phyloP scores from a whole-genome alignment of 2,113 vertebrate genomes.

The Spilogale gracilis region DNA sequence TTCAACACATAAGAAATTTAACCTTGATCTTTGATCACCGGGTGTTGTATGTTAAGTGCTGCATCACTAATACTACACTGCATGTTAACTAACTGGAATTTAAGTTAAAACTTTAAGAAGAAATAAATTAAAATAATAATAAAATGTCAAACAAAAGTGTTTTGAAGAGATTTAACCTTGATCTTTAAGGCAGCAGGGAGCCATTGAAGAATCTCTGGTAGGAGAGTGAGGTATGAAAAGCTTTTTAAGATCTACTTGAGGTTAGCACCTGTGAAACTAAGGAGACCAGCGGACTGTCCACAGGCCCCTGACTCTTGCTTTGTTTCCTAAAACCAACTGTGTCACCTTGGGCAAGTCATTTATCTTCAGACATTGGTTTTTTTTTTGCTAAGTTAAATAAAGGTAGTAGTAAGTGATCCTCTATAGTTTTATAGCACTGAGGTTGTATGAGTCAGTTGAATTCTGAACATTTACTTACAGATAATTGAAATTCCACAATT shows the following conservation, averaged over 20 bases:
- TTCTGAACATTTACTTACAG: conserved; percentile 3
- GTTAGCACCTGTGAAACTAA: not conserved
- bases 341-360: not conserved
- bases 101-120: not conserved
- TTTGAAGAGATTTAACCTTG: not conserved
- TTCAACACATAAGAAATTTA: not conserved
- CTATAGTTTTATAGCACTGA: not conserved
- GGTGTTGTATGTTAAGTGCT: not conserved
- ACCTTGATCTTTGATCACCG: not conserved
- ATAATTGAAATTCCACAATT: not conserved
- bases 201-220: not conserved
- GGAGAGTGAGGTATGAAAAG: not conserved
- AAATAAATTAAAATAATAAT: not conserved
- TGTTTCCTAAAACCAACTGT: not conserved
- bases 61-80: not conserved
- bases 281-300: not conserved
- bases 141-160: not conserved
- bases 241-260: not conserved
- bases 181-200: not conserved
- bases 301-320: not conserved
- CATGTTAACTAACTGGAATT: not conserved
- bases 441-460: not conserved
- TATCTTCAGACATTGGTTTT: not conserved
- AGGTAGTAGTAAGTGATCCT: not conserved
- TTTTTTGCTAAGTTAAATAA: not conserved